Conservation (phyloP, 2,888 invertebrate genomes). For the Agelastica alni region DNA sequence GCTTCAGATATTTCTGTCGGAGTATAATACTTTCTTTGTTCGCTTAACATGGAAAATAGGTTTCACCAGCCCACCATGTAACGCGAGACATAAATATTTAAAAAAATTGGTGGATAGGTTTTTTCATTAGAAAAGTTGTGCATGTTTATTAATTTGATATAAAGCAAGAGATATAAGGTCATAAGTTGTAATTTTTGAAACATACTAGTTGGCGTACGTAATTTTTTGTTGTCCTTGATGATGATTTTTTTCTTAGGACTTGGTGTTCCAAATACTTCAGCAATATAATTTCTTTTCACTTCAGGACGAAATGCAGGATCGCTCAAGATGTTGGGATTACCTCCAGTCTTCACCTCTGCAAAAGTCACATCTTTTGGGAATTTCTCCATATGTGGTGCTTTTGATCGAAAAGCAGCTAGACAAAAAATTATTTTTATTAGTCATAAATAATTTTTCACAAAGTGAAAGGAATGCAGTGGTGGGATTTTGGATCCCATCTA, state of each 20-base stretch:
- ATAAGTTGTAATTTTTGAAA: too few relatives aligned
- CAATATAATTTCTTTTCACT: conserved; percentile 60
- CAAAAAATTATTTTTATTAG: too few relatives aligned
- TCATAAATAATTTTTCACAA: too few relatives aligned
- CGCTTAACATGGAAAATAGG: too few relatives aligned
- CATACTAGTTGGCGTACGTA: conserved; percentile 32
- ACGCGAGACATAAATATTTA: too few relatives aligned
- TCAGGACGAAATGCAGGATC: conserved; percentile 62
- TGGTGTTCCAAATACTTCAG: conserved; percentile 58
- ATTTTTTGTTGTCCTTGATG: conserved; percentile 25
- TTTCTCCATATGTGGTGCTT: conserved; percentile 74
- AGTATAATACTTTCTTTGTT: too few relatives aligned
- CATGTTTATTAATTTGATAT: too few relatives aligned
- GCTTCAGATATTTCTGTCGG: too few relatives aligned
- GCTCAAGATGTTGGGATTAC: conserved; percentile 71
- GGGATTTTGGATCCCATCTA: background rate
- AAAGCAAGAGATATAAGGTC: too few relatives aligned
- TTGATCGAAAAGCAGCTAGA: conserved; percentile 63
- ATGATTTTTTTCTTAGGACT: conserved; percentile 47
- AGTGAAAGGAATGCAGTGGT: conserved; percentile 31
- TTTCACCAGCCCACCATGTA: too few relatives aligned
- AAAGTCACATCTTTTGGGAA: conserved; percentile 76
- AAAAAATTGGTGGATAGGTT: too few relatives aligned
- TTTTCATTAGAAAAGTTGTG: too few relatives aligned
- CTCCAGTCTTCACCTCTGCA: conserved; percentile 74